Evolutionary conservation across 1,140 invertebrate genomes (phyloP), one percentile per base, ranked within the genome.

Genomic region (Reticulitermes speratus): DNA sequence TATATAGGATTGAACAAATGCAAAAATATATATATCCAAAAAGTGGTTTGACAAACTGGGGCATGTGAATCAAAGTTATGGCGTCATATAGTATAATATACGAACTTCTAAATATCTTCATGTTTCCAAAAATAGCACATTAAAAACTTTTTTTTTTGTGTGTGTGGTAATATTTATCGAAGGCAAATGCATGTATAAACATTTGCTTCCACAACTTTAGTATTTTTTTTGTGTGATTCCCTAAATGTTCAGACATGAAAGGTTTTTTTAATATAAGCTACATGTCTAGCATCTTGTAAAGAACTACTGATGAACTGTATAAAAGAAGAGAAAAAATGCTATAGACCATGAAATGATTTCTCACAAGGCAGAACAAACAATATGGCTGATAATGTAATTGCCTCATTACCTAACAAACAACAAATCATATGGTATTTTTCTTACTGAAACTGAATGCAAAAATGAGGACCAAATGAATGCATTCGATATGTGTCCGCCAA

Each of bases 11-110:
- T 75, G 65, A 75, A 75, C 65, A 75, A 75, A 75, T 75, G 65
- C 65, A 75, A 75, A 75, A 75, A 75, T 75, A 75, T 75, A 75
- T 75, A 75, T 75, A 75, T 75, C 65, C 65, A 75, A 75, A 65
- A 75, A 75, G 25, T 75, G 65, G 65, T 75, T 75, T 30, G 65
- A 75, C 65, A 75, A 75, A 75, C 65, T 75, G 65, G 65, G 65
- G 65, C 65, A n/a, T 75, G 65, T 75, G 65, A 75, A 75, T 75
- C 65, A 75, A 75, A 75, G 65, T 75, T 75, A 75, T 30, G 65
- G 65, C 65, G n/a, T 75, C 65, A 75, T 75, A 75, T 75, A 75
- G 65, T 75, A 75, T 75, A 75, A 75, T 75, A 75, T 75, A 75
- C n/a, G 65, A 75, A 75, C 65, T 75, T 75, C 65, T 75, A 75